Evolutionary conservation across 2,113 vertebrate species (phyloP).

Genomic region (Camelus dromedarius): DNA sequence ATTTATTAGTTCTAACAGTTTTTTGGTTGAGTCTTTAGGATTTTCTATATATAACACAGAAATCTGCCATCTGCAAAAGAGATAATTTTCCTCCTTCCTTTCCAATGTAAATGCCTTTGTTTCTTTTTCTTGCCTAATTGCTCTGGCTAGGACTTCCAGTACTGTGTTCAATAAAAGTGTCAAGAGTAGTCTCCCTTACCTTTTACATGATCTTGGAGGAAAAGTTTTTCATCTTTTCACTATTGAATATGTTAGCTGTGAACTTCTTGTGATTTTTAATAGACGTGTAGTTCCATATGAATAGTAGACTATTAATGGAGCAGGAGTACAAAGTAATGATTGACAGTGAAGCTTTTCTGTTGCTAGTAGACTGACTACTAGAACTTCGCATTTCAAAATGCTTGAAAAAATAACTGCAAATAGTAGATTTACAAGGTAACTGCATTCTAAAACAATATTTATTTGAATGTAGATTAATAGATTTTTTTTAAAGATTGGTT

Average conservation of each 20-base stretch:
- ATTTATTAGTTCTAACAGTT: background rate
- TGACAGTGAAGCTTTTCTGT: background rate
- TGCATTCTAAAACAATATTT: slow-evolving; percentile 4
- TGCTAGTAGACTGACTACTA: background rate
- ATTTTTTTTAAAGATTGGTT: background rate
- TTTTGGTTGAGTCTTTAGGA: background rate
- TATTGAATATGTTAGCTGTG: background rate
- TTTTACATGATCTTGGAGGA: background rate
- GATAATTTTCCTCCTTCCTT: background rate
- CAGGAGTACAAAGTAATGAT: background rate
- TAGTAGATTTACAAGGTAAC: background rate
- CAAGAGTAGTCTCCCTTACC: background rate
- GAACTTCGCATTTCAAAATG: background rate
- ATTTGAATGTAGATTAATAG: background rate
- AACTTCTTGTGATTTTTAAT: background rate
- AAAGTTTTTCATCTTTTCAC: background rate
- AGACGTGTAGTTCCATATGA: background rate
- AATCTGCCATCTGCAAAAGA: background rate
- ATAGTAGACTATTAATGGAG: background rate
- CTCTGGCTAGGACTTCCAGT: background rate
- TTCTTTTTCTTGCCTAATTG: background rate
- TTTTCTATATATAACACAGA: background rate
- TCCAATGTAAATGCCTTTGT: background rate
- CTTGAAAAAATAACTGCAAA: background rate
- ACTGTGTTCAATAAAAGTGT: background rate